Evolutionary conservation across 35 echinoderm and acorn worm species (phyloP).

Genomic region (Heliocidaris erythrogramma): DNA sequence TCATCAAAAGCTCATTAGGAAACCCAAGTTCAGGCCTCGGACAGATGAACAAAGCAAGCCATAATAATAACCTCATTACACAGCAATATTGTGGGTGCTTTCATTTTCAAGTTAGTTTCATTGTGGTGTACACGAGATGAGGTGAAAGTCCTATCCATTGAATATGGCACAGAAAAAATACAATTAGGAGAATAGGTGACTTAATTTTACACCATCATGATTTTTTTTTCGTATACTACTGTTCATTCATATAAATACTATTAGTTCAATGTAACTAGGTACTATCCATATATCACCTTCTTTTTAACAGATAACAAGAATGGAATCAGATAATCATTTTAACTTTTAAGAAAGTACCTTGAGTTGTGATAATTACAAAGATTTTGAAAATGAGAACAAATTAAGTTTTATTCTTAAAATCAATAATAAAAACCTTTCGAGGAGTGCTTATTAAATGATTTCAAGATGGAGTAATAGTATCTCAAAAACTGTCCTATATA

Average conservation of each 20-base stretch:
- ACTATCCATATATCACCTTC: not conserved
- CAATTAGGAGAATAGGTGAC: too few species aligned
- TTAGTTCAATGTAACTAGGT: not conserved
- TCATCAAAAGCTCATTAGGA: constrained; percentile 4
- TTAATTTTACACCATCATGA: too few species aligned
- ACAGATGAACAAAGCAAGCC: not conserved
- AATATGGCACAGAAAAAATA: not conserved
- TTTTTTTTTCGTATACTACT: not conserved
- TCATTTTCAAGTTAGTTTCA: not conserved
- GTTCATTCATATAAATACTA: not conserved
- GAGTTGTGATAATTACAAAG: not conserved
- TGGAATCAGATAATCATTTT: not conserved
- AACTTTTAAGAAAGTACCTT: not conserved
- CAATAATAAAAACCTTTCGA: too few species aligned
- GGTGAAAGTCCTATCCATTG: not conserved
- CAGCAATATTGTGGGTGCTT: not conserved
- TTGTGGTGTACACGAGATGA: not conserved
- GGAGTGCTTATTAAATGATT: not conserved
- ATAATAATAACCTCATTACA: not conserved
- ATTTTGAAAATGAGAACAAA: too few species aligned
- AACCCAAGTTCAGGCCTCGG: not conserved
- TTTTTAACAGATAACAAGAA: not conserved
- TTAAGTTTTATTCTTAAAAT: too few species aligned
- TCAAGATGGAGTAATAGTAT: not conserved
- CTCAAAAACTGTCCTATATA: not conserved